A percentile compares a stretch with the other conserved stretches of the same genome.
These are phyloP conservation scores for Drosophila mojavensis DNA, from an alignment of 1,140 invertebrate species.

Conservation along the genomic window DNA sequence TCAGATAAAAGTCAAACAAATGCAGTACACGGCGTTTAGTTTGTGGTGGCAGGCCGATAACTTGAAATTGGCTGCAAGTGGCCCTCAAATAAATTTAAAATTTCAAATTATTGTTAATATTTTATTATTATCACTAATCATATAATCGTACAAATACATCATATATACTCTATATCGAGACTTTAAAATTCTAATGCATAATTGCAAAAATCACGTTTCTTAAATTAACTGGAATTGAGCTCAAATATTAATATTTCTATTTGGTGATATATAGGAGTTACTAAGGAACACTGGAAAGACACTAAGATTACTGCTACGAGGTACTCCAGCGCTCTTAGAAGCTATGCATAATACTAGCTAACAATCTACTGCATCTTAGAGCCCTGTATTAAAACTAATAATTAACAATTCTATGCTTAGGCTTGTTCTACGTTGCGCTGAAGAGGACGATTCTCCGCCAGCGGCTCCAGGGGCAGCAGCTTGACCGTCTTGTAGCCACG, in stretches of 20 bases:
- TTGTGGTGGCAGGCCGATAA: slow-evolving; percentile 8
- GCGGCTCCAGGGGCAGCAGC: slow-evolving; percentile 46
- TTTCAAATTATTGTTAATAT: background rate
- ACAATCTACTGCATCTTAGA: slow-evolving; percentile 49
- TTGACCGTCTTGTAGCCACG: slow-evolving; percentile 73
- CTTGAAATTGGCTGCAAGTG: background rate
- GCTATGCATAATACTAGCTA: slow-evolving; percentile 46
- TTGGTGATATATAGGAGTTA: slow-evolving; percentile 24
- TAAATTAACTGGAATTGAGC: slow-evolving; percentile 27
- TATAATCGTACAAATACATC: slow-evolving; percentile 7
- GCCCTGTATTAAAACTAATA: slow-evolving; percentile 42
- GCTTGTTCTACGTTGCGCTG: slow-evolving; percentile 29
- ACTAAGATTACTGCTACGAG: slow-evolving; percentile 41
- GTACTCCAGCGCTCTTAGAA: slow-evolving; percentile 35
- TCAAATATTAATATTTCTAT: slow-evolving; percentile 9
- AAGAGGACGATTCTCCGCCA: slow-evolving; percentile 16
- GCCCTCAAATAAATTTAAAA: background rate
- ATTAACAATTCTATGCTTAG: slow-evolving; percentile 4
- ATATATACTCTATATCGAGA: slow-evolving; percentile 24
- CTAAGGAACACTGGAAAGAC: slow-evolving; percentile 51
- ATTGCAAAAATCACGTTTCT: slow-evolving; percentile 45
- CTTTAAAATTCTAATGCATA: slow-evolving; percentile 34
- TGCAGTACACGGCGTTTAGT: no score
- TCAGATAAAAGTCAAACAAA: background rate
- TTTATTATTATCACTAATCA: slow-evolving; percentile 14